Conservation (phyloP, 1,140 invertebrate genomes). For the Aporrectodea caliginosa region DNA sequence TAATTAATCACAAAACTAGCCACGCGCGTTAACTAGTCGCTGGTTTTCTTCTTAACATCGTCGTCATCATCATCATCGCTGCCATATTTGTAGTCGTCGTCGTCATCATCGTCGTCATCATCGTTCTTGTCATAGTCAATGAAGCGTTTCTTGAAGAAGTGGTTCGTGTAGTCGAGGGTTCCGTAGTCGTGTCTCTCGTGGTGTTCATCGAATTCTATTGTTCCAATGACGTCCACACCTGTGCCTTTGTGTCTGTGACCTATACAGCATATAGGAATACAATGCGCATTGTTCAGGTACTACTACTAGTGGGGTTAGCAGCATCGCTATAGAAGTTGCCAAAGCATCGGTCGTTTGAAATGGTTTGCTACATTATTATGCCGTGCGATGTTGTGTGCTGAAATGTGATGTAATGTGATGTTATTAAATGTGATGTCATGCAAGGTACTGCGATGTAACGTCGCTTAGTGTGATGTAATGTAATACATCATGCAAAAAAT, state of each 20-base stretch:
- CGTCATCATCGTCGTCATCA: background rate
- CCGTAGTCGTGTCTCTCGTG: background rate
- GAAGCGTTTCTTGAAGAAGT: constrained; percentile 2
- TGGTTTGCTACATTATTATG: background rate
- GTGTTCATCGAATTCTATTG: background rate
- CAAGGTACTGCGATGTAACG: background rate
- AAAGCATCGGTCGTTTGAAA: background rate
- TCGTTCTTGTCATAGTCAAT: background rate
- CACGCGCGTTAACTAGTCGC: too few species aligned
- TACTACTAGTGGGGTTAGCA: background rate
- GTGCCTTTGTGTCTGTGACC: background rate
- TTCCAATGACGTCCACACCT: background rate
- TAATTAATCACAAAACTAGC: too few species aligned
- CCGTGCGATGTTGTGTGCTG: background rate
- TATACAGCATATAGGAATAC: background rate
- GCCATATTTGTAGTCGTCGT: background rate
- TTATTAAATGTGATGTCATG: background rate
- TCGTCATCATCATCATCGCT: background rate
- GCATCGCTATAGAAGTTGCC: background rate
- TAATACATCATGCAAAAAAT: too few species aligned
- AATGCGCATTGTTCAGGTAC: too few species aligned
- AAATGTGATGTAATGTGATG: too few species aligned
- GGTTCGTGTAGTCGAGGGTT: background rate
- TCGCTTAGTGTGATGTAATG: too few species aligned
- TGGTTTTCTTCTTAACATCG: too few species aligned